Percentiles rank a stretch among this genome's conserved stretches.
phyloP scores from a whole-genome alignment of 1,140 invertebrate genomes.

The Magallana ariakensis region DNA sequence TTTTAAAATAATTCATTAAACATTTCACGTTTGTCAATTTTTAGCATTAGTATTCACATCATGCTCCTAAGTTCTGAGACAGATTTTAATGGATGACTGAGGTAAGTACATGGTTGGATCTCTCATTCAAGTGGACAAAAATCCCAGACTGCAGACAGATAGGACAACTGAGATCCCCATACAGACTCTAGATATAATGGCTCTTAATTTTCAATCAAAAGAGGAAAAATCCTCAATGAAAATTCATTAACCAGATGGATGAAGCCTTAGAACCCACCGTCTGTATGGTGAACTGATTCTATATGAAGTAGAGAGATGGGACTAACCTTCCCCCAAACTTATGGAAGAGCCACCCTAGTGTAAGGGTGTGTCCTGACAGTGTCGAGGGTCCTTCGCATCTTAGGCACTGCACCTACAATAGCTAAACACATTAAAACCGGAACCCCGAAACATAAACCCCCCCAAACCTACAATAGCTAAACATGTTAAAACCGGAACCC shows the following conservation, averaged over 20 bases:
- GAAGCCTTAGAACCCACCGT: neutral
- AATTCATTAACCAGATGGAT: too few relatives aligned
- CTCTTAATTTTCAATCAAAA: neutral
- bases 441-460: neutral
- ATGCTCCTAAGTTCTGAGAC: neutral
- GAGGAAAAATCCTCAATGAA: too few relatives aligned
- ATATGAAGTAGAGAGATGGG: conserved; percentile 9
- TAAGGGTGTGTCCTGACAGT: conserved; percentile 75
- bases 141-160: neutral
- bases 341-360: conserved; percentile 72
- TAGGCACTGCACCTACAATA: conserved; percentile 74
- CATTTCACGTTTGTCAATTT: neutral
- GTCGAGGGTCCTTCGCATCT: conserved; percentile 71
- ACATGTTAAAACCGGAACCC: too few relatives aligned
- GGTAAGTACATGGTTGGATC: neutral
- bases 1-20: neutral
- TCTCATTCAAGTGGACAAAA: neutral
- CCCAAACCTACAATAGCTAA: too few relatives aligned
- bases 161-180: neutral
- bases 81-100: neutral
- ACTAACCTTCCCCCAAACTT: conserved; percentile 71
- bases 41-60: neutral
- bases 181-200: neutral
- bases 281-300: neutral
- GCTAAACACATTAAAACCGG: conserved; percentile 27